phyloP scores from a whole-genome alignment of 2,113 vertebrate genomes.

The Holacanthus passer region DNA sequence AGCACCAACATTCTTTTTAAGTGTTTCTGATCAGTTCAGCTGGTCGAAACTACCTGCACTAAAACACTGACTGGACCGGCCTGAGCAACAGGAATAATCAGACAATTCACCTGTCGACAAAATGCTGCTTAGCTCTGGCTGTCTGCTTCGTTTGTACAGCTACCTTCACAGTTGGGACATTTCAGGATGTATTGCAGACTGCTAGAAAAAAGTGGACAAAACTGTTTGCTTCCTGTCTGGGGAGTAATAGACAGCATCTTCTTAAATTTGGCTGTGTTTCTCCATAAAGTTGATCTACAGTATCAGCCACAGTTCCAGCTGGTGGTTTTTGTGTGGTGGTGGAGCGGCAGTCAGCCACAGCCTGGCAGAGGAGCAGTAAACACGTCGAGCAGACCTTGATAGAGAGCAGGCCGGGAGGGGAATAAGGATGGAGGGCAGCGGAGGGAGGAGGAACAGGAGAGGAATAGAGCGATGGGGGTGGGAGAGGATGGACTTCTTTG shows the following conservation, averaged over 20 bases:
- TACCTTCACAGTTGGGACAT: neutral
- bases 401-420: conserved; percentile 1
- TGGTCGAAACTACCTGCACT: neutral
- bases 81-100: neutral
- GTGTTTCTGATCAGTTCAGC: neutral
- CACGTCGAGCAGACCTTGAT: conserved; percentile 29
- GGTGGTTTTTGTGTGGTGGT: neutral
- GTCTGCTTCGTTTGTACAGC: neutral
- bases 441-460: neutral
- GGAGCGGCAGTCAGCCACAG: neutral
- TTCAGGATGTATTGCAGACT: neutral
- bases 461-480: neutral
- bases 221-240: conserved; percentile 6
- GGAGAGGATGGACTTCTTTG: neutral
- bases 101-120: conserved; percentile 1
- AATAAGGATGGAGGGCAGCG: neutral
- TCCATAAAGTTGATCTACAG: conserved; percentile 33
- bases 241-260: conserved; percentile 12
- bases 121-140: neutral
- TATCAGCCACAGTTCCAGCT: neutral
- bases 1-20: neutral
- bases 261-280: neutral
- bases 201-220: conserved; percentile 5
- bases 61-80: neutral
- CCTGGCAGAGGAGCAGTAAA: conserved; percentile 38